Evolutionary conservation across 1,140 invertebrate genomes (phyloP), one percentile per base, ranked within the genome.

Genomic region (Helicoverpa zea): DNA sequence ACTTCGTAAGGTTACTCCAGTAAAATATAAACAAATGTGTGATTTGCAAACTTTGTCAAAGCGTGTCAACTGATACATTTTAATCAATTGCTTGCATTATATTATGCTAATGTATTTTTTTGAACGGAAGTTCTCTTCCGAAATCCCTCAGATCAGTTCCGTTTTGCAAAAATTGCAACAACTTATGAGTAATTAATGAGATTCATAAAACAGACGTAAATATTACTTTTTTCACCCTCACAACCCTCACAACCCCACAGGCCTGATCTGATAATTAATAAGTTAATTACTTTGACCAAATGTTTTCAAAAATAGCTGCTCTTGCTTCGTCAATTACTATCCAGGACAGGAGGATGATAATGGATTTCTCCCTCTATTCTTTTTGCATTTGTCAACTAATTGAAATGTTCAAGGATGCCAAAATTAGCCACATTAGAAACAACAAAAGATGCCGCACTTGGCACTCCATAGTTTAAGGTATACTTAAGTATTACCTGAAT

Each of bases 1-100:
- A 90, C 89, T 91, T 89, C 82, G 85, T 93, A 94, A 94, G 93
- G 93, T 93, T 94, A 83, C 77, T 86, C 77, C 74, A 83, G 75
- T 73, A 78, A 78, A 64, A 80, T 77, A 70, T 79, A 75, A 84
- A 84, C 49, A 64, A 80, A 80, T 61, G n/a, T 74, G 35, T 1
- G 9, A 59, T 56, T 56, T 56, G 64, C 59, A 29, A 77, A 61
- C 54, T 18, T 47, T 59, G 30, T 49, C 49, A 29, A 61, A 30
- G 30, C 73, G 18, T 64, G 43, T 52, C 35, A 64, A 76, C 16
- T 11, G 18, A n/a, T 52, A 49, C 43, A 35, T 51, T 77, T 16
- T 11, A 23, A 16, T 30, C 14, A 16, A 47, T 23, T 75, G 12
- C 5, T 13, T 73, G 9, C 7, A 52, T 61, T 18, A 13, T 23